These are phyloP conservation scores for Cantharis nigra DNA, from an alignment of 2,888 invertebrate species.

Conservation along the genomic window DNA sequence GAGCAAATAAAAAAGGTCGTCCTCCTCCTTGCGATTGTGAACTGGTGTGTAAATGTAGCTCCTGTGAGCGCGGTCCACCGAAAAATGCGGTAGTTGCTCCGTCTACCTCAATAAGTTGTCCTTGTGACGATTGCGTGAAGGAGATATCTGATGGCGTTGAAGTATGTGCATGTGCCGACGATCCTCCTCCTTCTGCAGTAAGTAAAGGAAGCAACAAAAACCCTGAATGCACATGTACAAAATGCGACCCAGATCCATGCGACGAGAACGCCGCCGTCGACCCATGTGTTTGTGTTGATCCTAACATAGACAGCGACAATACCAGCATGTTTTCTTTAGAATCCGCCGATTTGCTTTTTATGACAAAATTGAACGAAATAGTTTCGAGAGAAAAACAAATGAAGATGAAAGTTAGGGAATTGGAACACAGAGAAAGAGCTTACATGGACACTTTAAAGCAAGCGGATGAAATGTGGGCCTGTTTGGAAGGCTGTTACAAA, in stretches of 20 bases:
- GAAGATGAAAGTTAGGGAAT: conserved; percentile 64
- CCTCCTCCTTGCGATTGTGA: background rate
- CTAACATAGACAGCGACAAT: conserved; percentile 6
- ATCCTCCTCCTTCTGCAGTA: background rate
- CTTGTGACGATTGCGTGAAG: background rate
- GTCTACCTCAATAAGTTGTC: background rate
- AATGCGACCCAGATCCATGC: background rate
- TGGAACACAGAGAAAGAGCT: conserved; percentile 68
- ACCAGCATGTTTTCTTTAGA: conserved; percentile 26
- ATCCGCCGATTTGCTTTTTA: conserved; percentile 53
- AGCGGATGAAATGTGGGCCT: conserved; percentile 60
- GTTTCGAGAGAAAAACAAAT: conserved; percentile 63
- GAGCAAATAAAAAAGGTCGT: background rate
- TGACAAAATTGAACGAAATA: conserved; percentile 59
- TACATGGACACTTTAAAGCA: conserved; percentile 74
- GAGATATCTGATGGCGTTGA: background rate
- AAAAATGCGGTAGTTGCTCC: background rate
- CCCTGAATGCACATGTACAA: background rate
- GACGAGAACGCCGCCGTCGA: background rate
- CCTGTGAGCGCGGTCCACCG: background rate
- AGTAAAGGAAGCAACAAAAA: background rate
- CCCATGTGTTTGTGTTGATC: background rate
- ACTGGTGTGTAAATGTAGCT: background rate
- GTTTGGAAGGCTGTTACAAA: conserved; percentile 11
- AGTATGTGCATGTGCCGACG: background rate